These are phyloP conservation scores for Liasis olivaceus DNA, from an alignment of 2,797 vertebrate genomes.

Conservation along the genomic window DNA sequence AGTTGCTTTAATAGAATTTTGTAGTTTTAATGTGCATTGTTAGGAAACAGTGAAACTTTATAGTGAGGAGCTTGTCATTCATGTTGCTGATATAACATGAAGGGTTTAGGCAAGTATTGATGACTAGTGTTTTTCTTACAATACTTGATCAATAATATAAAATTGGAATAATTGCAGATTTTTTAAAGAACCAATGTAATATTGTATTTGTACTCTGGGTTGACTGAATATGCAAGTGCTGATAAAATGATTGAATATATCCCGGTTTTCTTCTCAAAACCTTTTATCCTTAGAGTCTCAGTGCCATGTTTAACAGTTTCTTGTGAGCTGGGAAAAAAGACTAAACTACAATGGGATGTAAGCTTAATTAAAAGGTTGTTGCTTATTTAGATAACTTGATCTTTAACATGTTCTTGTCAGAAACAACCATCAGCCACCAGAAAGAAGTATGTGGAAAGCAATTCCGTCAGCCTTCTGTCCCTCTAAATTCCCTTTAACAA, in stretches of 20 bases:
- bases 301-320: neutral
- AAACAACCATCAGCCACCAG: neutral
- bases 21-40: neutral
- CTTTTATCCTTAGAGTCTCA: neutral
- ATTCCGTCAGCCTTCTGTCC: neutral
- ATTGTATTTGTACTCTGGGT: neutral
- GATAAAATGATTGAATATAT: neutral
- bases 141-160: neutral
- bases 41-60: neutral
- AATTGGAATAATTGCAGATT: neutral
- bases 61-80: neutral
- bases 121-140: neutral
- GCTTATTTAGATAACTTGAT: neutral
- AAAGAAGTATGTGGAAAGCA: neutral
- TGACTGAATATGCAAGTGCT: neutral
- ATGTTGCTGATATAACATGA: neutral
- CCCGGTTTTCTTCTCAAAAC: neutral
- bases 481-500: neutral
- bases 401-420: neutral
- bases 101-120: neutral
- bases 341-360: neutral
- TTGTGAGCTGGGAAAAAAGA: neutral
- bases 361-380: neutral
- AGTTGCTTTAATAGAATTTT: neutral
- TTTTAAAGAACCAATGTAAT: neutral